phyloP scores from a whole-genome alignment of 2,888 invertebrate genomes.

The Tipula unca region DNA sequence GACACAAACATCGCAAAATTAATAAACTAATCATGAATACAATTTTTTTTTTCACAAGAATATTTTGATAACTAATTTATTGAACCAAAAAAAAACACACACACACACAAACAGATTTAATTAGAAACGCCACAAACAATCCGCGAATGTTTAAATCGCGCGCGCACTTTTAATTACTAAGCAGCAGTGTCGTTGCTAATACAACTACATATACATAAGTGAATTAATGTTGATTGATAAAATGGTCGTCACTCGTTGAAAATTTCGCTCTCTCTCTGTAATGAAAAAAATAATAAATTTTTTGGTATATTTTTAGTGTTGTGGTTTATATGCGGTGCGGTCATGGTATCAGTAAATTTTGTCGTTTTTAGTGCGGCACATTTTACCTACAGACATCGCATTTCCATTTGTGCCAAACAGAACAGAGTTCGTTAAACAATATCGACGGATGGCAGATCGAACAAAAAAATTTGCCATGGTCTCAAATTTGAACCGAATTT shows the following conservation, averaged over 20 bases:
- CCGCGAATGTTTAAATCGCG: not conserved
- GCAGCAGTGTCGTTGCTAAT: not conserved
- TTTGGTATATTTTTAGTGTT: not conserved
- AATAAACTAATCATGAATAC: not conserved
- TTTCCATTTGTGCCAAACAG: no score
- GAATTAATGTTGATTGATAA: not conserved
- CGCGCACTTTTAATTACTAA: not conserved
- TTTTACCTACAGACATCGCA: no score
- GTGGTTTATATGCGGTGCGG: not conserved
- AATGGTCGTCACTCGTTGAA: not conserved
- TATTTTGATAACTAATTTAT: not conserved
- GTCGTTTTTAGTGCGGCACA: not conserved
- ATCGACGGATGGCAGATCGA: no score
- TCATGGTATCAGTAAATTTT: not conserved
- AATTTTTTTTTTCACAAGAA: not conserved
- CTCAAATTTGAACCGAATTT: no score
- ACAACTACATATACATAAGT: not conserved
- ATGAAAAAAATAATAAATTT: not conserved
- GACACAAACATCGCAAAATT: not conserved
- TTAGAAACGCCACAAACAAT: not conserved
- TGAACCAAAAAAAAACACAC: no score
- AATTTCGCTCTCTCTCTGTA: not conserved
- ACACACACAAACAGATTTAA: not conserved
- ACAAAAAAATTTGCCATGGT: no score
- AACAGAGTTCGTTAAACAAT: no score